Evolutionary conservation across 1,140 invertebrate species (phyloP).

Genomic region (Spodoptera litura): DNA sequence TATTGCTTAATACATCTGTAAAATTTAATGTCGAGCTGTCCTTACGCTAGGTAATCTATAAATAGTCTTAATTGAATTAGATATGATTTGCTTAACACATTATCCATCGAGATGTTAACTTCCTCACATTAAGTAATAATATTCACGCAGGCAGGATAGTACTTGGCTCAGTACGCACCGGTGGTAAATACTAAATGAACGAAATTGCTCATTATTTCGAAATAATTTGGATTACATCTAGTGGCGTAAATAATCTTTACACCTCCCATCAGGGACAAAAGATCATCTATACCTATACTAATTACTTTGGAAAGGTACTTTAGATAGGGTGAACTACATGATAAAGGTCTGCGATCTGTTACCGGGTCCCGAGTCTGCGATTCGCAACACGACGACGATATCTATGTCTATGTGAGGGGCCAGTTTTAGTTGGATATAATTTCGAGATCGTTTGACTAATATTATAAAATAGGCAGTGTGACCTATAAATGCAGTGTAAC

Average conservation of each 20-base stretch:
- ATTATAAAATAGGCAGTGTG: constrained; percentile 22
- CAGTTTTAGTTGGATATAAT: neutral
- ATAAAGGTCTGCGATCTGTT: constrained; percentile 19
- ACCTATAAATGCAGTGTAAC: constrained; percentile 33
- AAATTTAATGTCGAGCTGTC: neutral
- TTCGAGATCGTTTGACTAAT: constrained; percentile 21
- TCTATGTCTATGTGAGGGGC: neutral
- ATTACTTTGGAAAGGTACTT: constrained; percentile 47
- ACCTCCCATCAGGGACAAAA: constrained; percentile 20
- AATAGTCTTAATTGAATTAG: constrained; percentile 20
- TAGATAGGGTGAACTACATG: constrained; percentile 39
- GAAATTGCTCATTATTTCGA: constrained; percentile 20
- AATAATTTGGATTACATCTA: constrained; percentile 46
- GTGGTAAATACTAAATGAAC: constrained; percentile 15
- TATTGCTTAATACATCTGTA: neutral
- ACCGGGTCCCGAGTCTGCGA: neutral
- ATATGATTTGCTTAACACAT: constrained; percentile 27
- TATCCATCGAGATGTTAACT: neutral
- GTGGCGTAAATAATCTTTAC: constrained; percentile 40
- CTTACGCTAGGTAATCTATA: neutral
- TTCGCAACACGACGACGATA: constrained; percentile 33
- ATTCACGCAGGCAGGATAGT: neutral
- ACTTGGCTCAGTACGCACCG: neutral
- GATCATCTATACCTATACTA: constrained; percentile 42
- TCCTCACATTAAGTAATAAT: too few species aligned